Percentiles rank a stretch among this genome's conserved stretches.
phyloP scores from a whole-genome alignment of 2,113 vertebrate species.

The Lepus timidus region DNA sequence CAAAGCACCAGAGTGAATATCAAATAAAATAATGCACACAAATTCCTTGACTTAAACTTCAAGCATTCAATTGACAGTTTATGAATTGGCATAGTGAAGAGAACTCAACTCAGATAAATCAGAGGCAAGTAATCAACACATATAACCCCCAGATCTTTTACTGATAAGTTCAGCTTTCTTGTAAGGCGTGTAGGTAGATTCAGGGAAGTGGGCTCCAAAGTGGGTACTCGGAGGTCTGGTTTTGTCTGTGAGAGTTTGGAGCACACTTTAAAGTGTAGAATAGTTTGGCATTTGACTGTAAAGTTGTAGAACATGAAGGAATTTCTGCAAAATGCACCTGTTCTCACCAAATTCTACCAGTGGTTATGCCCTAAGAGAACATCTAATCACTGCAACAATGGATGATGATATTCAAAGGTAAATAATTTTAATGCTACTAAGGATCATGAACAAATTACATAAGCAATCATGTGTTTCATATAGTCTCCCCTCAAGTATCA shows the following conservation, averaged over 20 bases:
- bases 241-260: constrained; percentile 58
- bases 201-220: neutral
- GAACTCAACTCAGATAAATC: constrained; percentile 1
- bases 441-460: constrained; percentile 86
- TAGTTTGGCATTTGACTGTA: constrained; percentile 79
- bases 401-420: constrained; percentile 85
- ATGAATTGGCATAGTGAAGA: neutral
- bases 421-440: constrained; percentile 86
- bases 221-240: neutral
- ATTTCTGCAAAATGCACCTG: constrained; percentile 74
- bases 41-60: neutral
- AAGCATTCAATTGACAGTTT: neutral
- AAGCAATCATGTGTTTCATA: constrained; percentile 77
- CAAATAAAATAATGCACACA: no score
- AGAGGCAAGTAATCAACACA: neutral
- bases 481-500: constrained; percentile 79
- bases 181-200: neutral
- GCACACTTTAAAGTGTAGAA: constrained; percentile 72
- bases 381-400: constrained; percentile 80
- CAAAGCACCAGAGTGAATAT: no score
- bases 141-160: neutral
- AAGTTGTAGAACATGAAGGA: constrained; percentile 74
- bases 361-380: constrained; percentile 76
- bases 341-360: constrained; percentile 76
- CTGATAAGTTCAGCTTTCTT: neutral